Base-by-base conservation (phyloP, 2,888 invertebrate genomes). In the Subacronicta megacephala region DNA sequence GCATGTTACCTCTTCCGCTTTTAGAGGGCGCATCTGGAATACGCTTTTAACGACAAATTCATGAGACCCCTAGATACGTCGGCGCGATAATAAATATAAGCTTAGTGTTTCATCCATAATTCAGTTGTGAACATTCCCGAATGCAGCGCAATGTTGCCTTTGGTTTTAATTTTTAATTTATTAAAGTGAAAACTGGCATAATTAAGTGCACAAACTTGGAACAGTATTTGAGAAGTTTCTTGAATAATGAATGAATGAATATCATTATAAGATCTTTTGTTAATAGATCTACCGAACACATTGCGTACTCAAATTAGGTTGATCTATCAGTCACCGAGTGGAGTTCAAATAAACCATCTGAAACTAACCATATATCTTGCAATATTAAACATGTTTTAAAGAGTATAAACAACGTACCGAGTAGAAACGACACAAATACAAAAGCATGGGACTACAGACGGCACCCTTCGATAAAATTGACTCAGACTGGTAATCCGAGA, bases 31-130 rank as follows among this genome's bases (percentile, higher is more conserved):
- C 83, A 84, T 82, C 81, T 83, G 83, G 68, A 64, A 75, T 69
- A 69, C 49, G 80, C 80, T 83, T 80, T 83, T 82, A 84, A 78
- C 73, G 77, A 70, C 78, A 78, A 80, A 81, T 82, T 82, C 80
- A 77, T 76, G 80, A 76, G 72, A 65, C 68, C 62, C 64, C 54
- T 50, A 62, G 61, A 70, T 57, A 62, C 68, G 68, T 65, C 56
- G 50, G 67, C 54, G 59, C 61, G 74, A 73, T 76, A 73, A 77
- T 80, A 80, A 80, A 80, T 81, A 77, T 66, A 23, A 77, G 58
- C 77, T 71, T 70, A 73, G 67, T 52, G 63, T 60, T 72, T 46
- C 62, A 75, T 73, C 38, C 51, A 70, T 62, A 67, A 76, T 76
- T 76, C 61, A 68, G 53, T 53, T 55, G 33, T 12, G 7, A 61